Evolutionary conservation across 2,888 invertebrate species (phyloP), one percentile per base, ranked within the genome.

Genomic region (Polydrusus cervinus): DNA sequence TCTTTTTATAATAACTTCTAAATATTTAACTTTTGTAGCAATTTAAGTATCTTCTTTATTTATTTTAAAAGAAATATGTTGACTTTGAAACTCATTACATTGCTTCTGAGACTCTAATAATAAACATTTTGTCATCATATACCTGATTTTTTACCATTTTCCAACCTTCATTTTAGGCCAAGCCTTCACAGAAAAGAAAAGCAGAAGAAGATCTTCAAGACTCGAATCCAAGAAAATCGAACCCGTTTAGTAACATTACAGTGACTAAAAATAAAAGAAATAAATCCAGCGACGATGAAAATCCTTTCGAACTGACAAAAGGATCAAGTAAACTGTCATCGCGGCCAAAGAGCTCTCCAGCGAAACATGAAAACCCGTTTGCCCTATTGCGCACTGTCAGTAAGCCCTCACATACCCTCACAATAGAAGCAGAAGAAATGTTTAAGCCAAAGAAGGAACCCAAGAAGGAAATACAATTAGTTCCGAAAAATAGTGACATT

Each of bases 141-240:
- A 25, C 1, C 5, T 25, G 1, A 5, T 25, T 25, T 25, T 25
- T 25, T 5, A 25, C 25, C 1, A 3, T 25, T 25, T 25, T 25
- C 25, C 5, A 25, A 34, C 8, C 7, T 34, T 34, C 38, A n/a
- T 66, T 53, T 66, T 66, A 66, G 66, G 40, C 16, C 10, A 66
- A 40, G 40, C 40, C 40, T 40, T 60, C 66, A 13, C 25, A 40
- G 18, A 76, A 79, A 57, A 71, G 78, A 57, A 75, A 76, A 71
- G 74, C 76, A 1, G 60, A 16, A 51, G 76, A 76, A 49, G 69
- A 73, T 10, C 45, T 68, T 18, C 40, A 49, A 8, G 55, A 57
- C 0, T 40, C 43, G 8, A 16, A 13, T n/a, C 11, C 20, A 25
- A 34, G 49, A 40, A 55, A 69, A 71, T 62, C 60, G 14, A 71